A percentile compares a stretch with the other conserved stretches of the same genome.
Conservation (phyloP, 2,888 invertebrate genomes). For the Drosophila mercatorum region DNA sequence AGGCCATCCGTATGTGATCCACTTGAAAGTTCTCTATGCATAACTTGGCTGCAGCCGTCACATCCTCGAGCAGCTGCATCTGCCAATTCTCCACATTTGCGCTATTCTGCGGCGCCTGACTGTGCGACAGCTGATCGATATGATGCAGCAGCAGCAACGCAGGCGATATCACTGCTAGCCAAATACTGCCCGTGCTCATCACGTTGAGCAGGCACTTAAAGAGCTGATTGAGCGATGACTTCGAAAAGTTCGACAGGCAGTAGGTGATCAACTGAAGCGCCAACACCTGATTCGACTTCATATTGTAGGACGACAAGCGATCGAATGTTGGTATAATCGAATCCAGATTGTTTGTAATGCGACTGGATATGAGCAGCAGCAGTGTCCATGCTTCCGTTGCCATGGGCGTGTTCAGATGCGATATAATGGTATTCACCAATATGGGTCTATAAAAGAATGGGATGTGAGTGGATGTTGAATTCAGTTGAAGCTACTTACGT, state of each 20-base stretch:
- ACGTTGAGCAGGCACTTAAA: conserved; percentile 77
- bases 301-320: conserved; percentile 81
- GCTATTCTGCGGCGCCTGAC: conserved; percentile 63
- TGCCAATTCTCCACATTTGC: conserved; percentile 68
- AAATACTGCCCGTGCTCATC: conserved; percentile 77
- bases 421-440: conserved; percentile 80
- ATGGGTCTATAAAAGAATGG: conserved; percentile 57
- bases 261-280: conserved; percentile 81
- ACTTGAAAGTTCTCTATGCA: conserved; percentile 76
- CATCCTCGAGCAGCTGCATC: conserved; percentile 68
- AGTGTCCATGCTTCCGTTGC: conserved; percentile 84
- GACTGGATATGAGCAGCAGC: conserved; percentile 73
- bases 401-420: conserved; percentile 82
- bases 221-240: conserved; percentile 81
- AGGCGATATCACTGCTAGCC: conserved; percentile 81
- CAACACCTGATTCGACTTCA: conserved; percentile 82
- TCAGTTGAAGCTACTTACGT: conserved; percentile 33
- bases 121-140: conserved; percentile 71
- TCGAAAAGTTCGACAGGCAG: conserved; percentile 81
- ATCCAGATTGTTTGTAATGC: conserved; percentile 83
- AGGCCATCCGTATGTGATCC: conserved; percentile 76
- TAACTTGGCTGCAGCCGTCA: conserved; percentile 63
- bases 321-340: conserved; percentile 80
- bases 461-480: no score
- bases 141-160: conserved; percentile 80